phyloP scores from a whole-genome alignment of 2,113 vertebrate species.

The Lipophrys pholis region DNA sequence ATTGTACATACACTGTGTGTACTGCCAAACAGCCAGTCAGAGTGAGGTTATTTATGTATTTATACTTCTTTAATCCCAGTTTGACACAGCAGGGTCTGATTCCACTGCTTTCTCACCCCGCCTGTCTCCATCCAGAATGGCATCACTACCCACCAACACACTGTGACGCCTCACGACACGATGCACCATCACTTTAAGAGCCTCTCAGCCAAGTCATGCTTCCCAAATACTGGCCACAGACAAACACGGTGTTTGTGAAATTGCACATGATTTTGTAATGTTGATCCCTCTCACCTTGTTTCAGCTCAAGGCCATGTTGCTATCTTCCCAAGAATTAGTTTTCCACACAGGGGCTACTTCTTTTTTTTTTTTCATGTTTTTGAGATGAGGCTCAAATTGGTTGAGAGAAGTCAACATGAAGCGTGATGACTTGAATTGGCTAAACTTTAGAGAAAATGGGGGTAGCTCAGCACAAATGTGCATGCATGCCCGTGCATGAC shows the following conservation, averaged over 20 bases:
- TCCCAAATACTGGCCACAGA: slow-evolving; percentile 27
- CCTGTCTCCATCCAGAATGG: slow-evolving; percentile 40
- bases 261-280: slow-evolving; percentile 38
- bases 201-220: slow-evolving; percentile 10
- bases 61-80: slow-evolving; percentile 32
- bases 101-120: slow-evolving; percentile 26
- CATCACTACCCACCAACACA: slow-evolving; percentile 31
- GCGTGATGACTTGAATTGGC: neutral
- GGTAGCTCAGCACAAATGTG: neutral
- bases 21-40: slow-evolving; percentile 18
- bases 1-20: slow-evolving; percentile 1
- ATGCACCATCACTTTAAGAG: slow-evolving; percentile 23
- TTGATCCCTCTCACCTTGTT: slow-evolving; percentile 12
- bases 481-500: no score
- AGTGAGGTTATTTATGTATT: slow-evolving; percentile 15
- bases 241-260: slow-evolving; percentile 13
- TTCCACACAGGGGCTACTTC: neutral
- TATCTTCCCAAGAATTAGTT: neutral
- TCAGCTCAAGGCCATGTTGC: slow-evolving; percentile 6
- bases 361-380: neutral
- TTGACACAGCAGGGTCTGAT: slow-evolving; percentile 45
- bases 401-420: neutral
- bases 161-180: slow-evolving; percentile 27
- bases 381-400: neutral
- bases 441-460: neutral